Evolutionary conservation across 1,140 invertebrate species (phyloP), one percentile per base, ranked within the genome.

Genomic region (honey bee (Apis mellifera)): DNA sequence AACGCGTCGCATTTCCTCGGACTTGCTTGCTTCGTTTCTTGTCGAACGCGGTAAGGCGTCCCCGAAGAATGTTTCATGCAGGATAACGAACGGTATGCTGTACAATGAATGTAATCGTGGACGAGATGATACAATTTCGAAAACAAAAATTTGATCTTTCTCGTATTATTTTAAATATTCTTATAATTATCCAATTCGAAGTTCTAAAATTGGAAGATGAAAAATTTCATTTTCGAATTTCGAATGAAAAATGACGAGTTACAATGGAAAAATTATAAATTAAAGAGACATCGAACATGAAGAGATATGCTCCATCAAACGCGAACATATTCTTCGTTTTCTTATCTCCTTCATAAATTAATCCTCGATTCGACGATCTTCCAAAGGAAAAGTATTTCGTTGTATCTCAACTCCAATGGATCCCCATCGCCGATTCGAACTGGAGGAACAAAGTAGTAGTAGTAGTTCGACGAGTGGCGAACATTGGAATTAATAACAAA

Each of bases 401-500:
- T 17, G 54, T n/a, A n/a, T 66, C 54, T 66, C 79, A 55, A 55
- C 68, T 76, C 72, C 17, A 1, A 13, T 42, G 65, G 8, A 62
- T 62, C 13, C 23, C 60, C 75, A 81, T 32, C 69, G 62, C 52
- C 19, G 26, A 70, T 60, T 26, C n/a, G 54, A 64, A 21, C 15
- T 21, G 17, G 52, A 48, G 5, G 11, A 55, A 42, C 21, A n/a
- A 23, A 32, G n/a, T n/a, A n/a, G n/a, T n/a, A n/a, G n/a, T n/a
- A 21, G 32, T 42, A 21, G 32, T 42, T 9, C 7, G 42, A 12
- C 17, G 19, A 62, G 55, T 74, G 59, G 9, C 74, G 57, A 80
- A 86, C 89, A 91, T 89, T 82, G 87, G 89, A 92, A 93, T 93
- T 93, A 93, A 93, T 93, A 93, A 93, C 91, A 91, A 93, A 93